phyloP scores from a whole-genome alignment of 2,113 vertebrate genomes.

The Struthidea cinerea region DNA sequence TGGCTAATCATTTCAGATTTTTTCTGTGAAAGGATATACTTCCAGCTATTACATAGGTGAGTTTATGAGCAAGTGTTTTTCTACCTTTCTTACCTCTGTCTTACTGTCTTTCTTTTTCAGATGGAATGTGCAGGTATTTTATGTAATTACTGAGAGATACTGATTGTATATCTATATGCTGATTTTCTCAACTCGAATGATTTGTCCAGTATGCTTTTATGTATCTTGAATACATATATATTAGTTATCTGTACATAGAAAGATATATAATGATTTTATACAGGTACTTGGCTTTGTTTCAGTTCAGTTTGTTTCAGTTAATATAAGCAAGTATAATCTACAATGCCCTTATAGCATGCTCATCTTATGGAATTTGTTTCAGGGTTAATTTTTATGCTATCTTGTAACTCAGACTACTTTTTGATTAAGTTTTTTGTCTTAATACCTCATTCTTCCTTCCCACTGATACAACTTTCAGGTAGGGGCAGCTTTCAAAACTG shows the following conservation, averaged over 20 bases:
- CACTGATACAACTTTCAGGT: background rate
- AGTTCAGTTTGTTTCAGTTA: background rate
- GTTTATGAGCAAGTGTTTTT: background rate
- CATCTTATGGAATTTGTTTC: background rate
- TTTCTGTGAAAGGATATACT: background rate
- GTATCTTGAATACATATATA: background rate
- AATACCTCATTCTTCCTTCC: background rate
- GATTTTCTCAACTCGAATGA: background rate
- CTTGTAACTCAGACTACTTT: background rate
- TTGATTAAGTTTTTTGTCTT: background rate
- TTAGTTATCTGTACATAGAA: background rate
- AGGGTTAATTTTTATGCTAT: background rate
- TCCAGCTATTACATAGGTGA: constrained; percentile 27
- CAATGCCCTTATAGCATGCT: background rate
- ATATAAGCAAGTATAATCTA: background rate
- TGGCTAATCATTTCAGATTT: background rate
- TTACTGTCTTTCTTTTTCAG: background rate
- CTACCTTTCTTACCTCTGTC: background rate
- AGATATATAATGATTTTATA: background rate
- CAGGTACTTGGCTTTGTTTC: background rate
- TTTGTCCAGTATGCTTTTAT: background rate
- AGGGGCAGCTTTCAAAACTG: background rate
- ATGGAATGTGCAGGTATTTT: background rate
- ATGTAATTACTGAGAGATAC: background rate
- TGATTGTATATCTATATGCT: background rate